Conservation (phyloP, 2,113 vertebrate genomes). For the Maylandia zebra region DNA sequence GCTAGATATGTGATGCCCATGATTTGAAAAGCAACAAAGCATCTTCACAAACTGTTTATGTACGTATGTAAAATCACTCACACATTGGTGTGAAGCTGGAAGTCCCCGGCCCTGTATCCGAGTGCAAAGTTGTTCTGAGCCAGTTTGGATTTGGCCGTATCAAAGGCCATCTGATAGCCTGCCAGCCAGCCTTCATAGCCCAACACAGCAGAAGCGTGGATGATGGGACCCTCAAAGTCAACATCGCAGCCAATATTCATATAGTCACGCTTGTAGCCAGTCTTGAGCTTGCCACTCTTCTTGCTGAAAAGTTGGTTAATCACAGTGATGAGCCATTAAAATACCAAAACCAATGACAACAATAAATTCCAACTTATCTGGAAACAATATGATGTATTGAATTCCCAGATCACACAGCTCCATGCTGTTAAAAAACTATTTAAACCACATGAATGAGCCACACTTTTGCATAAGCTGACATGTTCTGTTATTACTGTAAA, state of each 20-base stretch:
- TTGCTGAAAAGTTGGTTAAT: constrained; percentile 70
- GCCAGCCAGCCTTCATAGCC: constrained; percentile 92
- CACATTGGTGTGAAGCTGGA: constrained; percentile 95
- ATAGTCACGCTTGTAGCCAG: constrained; percentile 85
- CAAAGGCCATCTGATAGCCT: constrained; percentile 94
- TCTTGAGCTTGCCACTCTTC: constrained; percentile 96
- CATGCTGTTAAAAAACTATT: background rate
- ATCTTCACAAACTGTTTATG: background rate
- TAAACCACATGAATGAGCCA: background rate
- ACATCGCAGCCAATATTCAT: constrained; percentile 85
- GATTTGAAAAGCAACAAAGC: background rate
- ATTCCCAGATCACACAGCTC: background rate
- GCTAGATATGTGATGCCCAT: background rate
- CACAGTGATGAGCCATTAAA: background rate
- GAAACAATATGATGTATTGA: background rate
- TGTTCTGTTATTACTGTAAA: background rate
- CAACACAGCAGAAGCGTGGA: constrained; percentile 84
- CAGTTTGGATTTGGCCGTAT: constrained; percentile 90
- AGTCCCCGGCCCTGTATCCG: constrained; percentile 86
- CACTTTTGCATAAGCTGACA: background rate
- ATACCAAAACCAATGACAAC: background rate
- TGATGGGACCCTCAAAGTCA: constrained; percentile 89
- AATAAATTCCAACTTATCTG: background rate
- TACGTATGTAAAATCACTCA: constrained; percentile 67
- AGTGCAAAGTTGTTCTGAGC: constrained; percentile 92